Percentiles rank a stretch among this genome's conserved stretches.
Evolutionary conservation across 2,113 vertebrate genomes (phyloP).

Genomic region (Ophiodon elongatus): DNA sequence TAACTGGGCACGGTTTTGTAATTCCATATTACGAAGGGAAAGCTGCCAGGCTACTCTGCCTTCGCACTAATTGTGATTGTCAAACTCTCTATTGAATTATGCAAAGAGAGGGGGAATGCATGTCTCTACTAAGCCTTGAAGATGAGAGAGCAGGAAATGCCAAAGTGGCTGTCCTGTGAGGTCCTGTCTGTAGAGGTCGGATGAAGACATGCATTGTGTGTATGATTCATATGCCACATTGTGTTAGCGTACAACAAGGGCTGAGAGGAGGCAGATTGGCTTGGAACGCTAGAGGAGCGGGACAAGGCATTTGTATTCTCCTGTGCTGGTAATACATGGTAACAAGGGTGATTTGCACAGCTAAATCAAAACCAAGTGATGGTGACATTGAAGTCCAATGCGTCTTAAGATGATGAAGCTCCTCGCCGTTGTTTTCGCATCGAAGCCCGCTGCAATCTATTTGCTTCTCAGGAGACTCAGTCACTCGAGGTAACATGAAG

Average conservation of each 20-base stretch:
- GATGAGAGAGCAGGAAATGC: conserved; percentile 77
- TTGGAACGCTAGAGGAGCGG: conserved; percentile 54
- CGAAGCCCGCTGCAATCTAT: conserved; percentile 51
- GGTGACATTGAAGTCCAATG: conserved; percentile 70
- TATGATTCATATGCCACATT: conserved; percentile 76
- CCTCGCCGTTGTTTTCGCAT: conserved; percentile 51
- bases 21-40: conserved; percentile 69
- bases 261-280: conserved; percentile 79
- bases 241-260: conserved; percentile 77
- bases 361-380: conserved; percentile 84
- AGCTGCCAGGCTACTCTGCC: conserved; percentile 70
- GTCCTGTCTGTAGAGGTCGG: conserved; percentile 71
- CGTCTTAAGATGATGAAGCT: conserved; percentile 64
- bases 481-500: conserved; percentile 64
- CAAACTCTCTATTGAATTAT: conserved; percentile 79
- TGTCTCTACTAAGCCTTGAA: conserved; percentile 71
- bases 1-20: conserved; percentile 72
- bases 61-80: conserved; percentile 74
- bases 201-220: conserved; percentile 73
- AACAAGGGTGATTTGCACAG: conserved; percentile 84
- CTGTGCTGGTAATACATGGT: conserved; percentile 71
- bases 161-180: conserved; percentile 78
- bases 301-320: conserved; percentile 72
- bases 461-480: conserved; percentile 66
- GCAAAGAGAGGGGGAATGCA: conserved; percentile 40